Base-by-base conservation (phyloP, 1,140 invertebrate species). In the Drosophila dunni region DNA sequence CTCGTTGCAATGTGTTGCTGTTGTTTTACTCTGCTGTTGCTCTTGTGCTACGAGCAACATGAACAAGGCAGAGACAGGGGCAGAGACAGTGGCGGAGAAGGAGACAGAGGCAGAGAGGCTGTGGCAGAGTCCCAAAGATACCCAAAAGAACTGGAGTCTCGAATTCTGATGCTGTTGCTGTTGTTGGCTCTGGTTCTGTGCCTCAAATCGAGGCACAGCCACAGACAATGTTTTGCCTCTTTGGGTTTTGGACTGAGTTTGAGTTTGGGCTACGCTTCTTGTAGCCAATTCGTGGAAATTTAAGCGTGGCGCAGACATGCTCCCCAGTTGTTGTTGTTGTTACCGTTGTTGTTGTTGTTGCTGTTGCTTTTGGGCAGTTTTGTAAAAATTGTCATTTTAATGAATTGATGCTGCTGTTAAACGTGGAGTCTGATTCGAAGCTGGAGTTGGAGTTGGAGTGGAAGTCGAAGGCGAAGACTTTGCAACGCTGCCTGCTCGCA, bases 371-470 rank as follows among this genome's bases (percentile, higher is more conserved):
- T 83, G 84, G 84, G 84, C 84, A 88, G 84, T 89, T 88, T 88
- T 88, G 84, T 88, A 88, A 88, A 89, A 89, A 89, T 89, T 89
- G 84, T 89, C 84, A 89, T 89, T 89, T 89, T 89, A 89, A 89
- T 89, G 84, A 89, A 89, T 89, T 89, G 85, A 89, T 88, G 84
- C 84, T 88, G 84, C 84, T 89, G 85, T 84, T 89, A 89, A 88
- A 64, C 58, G 53, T 56, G 79, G 66, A 64, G 56, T 29, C 24
- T 29, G 24, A 29, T 29, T 29, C 24, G 24, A 29, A 5, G 24
- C 5, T 29, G 4, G 24, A 29, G 24, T 29, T 29, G 24, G 24
- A 29, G 24, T 29, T 29, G 4, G 24, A 29, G 24, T 29, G 3
- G 24, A 4, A 29, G 24, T 29, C 6, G 24, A 6, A 29, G 24